Evolutionary conservation across 2,797 vertebrate species (phyloP).

Genomic region (Oreochromis mossambicus): DNA sequence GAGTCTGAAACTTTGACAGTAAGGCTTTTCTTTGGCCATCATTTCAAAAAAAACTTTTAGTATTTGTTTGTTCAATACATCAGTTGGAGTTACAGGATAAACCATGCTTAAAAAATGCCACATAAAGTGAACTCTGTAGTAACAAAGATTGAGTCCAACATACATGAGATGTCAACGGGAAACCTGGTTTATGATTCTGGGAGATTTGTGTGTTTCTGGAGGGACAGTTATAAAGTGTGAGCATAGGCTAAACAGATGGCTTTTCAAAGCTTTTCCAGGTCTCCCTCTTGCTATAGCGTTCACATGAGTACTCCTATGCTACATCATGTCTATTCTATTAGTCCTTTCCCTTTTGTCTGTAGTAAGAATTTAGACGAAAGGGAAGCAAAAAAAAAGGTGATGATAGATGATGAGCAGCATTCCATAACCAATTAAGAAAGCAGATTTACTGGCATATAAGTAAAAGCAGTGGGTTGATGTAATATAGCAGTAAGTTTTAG

Average conservation of each 20-base stretch:
- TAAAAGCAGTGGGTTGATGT: background rate
- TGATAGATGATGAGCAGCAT: constrained; percentile 35
- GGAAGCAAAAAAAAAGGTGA: constrained; percentile 17
- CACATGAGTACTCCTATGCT: constrained; percentile 8
- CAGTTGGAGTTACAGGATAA: background rate
- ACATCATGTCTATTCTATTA: constrained; percentile 4
- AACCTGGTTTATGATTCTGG: constrained; percentile 46
- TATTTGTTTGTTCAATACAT: background rate
- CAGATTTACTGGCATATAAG: constrained; percentile 39
- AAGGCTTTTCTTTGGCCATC: background rate
- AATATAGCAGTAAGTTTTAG: constrained; percentile 32
- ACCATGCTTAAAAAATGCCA: background rate
- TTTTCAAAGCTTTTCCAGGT: constrained; percentile 26
- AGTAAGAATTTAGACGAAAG: background rate
- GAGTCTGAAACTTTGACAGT: background rate
- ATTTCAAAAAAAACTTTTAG: background rate
- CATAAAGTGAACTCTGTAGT: background rate
- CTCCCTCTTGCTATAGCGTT: background rate
- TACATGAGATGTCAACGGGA: constrained; percentile 29
- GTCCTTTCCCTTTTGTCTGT: background rate
- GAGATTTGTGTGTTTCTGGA: constrained; percentile 30
- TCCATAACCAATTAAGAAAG: constrained; percentile 32
- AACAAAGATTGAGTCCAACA: constrained; percentile 9
- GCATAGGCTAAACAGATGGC: constrained; percentile 53
- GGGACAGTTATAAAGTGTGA: constrained; percentile 36